Conservation (phyloP, 92 coral and sea anemone genomes). For the Heteractis magnifica region DNA sequence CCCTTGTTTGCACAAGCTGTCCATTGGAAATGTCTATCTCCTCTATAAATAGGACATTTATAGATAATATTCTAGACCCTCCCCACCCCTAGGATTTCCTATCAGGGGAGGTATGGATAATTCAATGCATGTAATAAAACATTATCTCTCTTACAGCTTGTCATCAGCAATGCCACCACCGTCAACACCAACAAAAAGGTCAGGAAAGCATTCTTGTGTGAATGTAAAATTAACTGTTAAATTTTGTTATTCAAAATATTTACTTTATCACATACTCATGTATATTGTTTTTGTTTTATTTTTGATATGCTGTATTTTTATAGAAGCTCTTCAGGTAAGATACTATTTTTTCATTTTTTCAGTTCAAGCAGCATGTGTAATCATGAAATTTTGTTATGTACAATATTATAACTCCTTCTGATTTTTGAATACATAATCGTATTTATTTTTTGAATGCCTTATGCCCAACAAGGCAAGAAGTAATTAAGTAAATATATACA, state of each 20-base stretch:
- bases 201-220: neutral
- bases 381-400: no score
- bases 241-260: neutral
- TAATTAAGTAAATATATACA: no score
- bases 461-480: no score
- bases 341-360: neutral
- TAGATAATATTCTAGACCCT: neutral
- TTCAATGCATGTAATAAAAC: neutral
- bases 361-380: no score
- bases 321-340: conserved; percentile 57
- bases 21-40: neutral
- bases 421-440: no score
- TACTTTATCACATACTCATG: neutral
- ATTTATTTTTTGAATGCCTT: no score
- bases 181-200: conserved; percentile 98
- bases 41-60: neutral
- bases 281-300: neutral
- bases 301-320: neutral
- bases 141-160: conserved; percentile 11
- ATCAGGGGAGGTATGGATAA: no score
- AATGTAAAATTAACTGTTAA: neutral
- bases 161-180: conserved; percentile 91
- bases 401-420: no score
- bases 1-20: no score
- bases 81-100: no score